These are phyloP conservation scores for Anthoscopus minutus DNA, from an alignment of 2,113 vertebrate species.

Conservation along the genomic window DNA sequence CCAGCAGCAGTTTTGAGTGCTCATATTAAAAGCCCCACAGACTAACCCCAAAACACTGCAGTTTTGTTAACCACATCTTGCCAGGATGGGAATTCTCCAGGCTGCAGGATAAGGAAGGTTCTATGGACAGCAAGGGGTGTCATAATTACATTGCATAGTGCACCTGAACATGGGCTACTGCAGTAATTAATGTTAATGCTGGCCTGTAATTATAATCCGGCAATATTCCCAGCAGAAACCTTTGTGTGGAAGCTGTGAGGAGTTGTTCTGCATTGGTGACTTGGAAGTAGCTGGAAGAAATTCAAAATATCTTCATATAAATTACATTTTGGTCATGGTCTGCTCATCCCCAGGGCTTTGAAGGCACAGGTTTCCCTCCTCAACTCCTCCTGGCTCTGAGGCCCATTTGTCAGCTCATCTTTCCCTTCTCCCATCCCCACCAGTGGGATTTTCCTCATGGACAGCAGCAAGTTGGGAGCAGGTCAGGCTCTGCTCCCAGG, in stretches of 20 bases:
- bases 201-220: constrained; percentile 30
- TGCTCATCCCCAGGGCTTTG: neutral
- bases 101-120: neutral
- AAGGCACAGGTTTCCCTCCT: neutral
- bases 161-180: neutral
- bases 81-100: neutral
- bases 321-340: constrained; percentile 40
- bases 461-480: rapidly evolving
- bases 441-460: neutral
- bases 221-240: neutral
- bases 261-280: constrained; percentile 19
- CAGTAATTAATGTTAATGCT: constrained; percentile 16
- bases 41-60: neutral
- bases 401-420: neutral
- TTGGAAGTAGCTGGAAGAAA: constrained; percentile 11
- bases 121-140: neutral
- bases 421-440: neutral
- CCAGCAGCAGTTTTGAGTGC: neutral
- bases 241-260: neutral
- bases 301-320: constrained; percentile 31
- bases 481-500: neutral
- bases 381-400: rapidly evolving
- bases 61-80: neutral
- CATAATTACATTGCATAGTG: neutral
- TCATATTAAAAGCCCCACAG: neutral